phyloP scores from a whole-genome alignment of 2,113 vertebrate genomes.

The Myodes glareolus region DNA sequence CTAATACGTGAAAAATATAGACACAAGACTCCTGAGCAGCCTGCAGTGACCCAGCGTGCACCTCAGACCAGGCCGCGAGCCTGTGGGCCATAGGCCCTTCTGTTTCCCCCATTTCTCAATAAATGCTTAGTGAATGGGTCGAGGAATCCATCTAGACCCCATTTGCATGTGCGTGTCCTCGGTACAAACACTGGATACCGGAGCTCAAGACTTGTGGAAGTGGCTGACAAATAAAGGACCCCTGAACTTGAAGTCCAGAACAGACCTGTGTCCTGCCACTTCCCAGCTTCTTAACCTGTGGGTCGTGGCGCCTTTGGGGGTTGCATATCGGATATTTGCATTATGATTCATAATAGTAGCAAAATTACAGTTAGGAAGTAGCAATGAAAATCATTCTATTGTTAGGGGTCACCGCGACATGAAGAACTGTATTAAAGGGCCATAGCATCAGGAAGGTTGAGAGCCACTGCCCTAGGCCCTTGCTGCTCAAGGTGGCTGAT shows the following conservation, averaged over 20 bases:
- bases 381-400: not conserved
- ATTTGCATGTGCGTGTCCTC: not conserved
- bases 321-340: not conserved
- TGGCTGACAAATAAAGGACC: not conserved
- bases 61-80: not conserved
- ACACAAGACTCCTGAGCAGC: not conserved
- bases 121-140: not conserved
- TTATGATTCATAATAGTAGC: not conserved
- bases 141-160: not conserved
- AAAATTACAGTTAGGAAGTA: not conserved
- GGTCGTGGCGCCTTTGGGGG: not conserved
- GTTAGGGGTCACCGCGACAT: accelerated
- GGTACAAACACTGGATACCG: not conserved
- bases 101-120: not conserved
- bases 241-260: not conserved
- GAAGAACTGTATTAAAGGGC: too few species aligned
- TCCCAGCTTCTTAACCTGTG: not conserved
- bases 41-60: not conserved
- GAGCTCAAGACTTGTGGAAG: not conserved
- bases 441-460: too few species aligned
- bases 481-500: accelerated
- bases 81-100: not conserved
- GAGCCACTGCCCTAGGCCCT: not conserved
- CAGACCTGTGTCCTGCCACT: not conserved
- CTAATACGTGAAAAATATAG: not conserved